phyloP scores from a whole-genome alignment of 2,888 invertebrate species.

The Torymus texanus region DNA sequence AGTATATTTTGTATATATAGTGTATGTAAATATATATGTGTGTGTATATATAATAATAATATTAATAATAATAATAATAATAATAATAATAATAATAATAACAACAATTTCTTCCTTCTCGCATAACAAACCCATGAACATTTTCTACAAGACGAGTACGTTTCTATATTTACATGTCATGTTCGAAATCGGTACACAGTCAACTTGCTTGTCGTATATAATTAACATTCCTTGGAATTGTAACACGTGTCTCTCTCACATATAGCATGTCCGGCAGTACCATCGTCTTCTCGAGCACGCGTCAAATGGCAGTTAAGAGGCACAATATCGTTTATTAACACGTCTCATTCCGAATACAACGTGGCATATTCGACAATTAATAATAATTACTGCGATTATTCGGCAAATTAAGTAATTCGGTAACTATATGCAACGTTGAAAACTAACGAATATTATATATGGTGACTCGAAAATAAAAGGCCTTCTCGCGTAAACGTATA shows the following conservation, averaged over 20 bases:
- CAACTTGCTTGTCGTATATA: slow-evolving; percentile 65
- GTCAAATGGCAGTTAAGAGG: slow-evolving; percentile 53
- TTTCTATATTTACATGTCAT: slow-evolving; percentile 66
- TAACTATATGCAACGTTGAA: no score
- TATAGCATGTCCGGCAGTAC: slow-evolving; percentile 66
- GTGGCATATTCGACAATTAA: neutral
- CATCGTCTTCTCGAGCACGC: slow-evolving; percentile 62
- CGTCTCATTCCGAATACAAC: no score
- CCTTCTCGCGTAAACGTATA: neutral
- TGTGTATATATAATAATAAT: slow-evolving; percentile 46
- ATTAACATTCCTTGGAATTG: slow-evolving; percentile 69
- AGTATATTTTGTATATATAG: slow-evolving; percentile 61
- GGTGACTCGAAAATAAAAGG: slow-evolving; percentile 18
- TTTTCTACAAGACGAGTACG: slow-evolving; percentile 60
- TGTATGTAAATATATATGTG: slow-evolving; percentile 58
- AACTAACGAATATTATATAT: slow-evolving; percentile 1
- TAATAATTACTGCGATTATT: no score
- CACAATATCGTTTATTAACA: slow-evolving; percentile 35
- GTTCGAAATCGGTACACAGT: slow-evolving; percentile 59
- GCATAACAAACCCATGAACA: slow-evolving; percentile 74
- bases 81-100: slow-evolving; percentile 67
- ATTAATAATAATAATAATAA: slow-evolving; percentile 45
- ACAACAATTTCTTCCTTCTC: slow-evolving; percentile 61
- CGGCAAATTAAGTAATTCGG: no score
- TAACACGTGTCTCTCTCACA: slow-evolving; percentile 46